phyloP scores from a whole-genome alignment of 2,113 vertebrate genomes.

The Tyrannus savana region DNA sequence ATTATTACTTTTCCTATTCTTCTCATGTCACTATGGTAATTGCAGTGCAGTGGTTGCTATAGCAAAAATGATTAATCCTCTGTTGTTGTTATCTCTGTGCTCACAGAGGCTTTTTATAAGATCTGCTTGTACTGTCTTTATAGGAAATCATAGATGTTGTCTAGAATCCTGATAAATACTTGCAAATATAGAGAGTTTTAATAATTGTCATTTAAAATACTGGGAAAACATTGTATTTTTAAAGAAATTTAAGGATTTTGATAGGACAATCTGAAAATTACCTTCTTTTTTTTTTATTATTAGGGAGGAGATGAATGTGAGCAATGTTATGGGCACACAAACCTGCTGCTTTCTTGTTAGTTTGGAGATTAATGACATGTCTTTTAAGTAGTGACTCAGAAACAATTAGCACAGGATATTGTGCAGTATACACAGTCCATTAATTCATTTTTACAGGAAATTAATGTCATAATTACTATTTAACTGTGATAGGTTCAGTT shows the following conservation, averaged over 20 bases:
- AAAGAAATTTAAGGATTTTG: not conserved
- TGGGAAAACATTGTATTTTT: not conserved
- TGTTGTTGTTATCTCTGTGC: slow-evolving; percentile 14
- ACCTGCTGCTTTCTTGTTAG: not conserved
- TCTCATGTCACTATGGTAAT: slow-evolving; percentile 53
- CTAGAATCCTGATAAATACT: slow-evolving; percentile 47
- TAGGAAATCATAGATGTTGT: slow-evolving; percentile 36
- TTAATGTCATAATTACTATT: not conserved
- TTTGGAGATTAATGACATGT: not conserved
- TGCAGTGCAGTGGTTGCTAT: slow-evolving; percentile 63
- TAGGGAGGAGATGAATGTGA: not conserved
- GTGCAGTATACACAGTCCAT: not conserved
- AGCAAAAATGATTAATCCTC: slow-evolving; percentile 65
- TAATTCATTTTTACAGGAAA: not conserved
- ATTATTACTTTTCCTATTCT: slow-evolving; percentile 39
- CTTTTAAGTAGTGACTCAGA: not conserved
- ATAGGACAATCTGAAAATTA: not conserved
- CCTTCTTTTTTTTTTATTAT: not conserved
- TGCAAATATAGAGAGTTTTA: not conserved
- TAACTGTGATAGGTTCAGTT: not conserved
- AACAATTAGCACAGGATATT: not conserved
- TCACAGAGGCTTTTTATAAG: slow-evolving; percentile 28
- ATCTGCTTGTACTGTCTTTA: not conserved
- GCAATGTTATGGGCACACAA: not conserved
- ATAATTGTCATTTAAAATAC: not conserved